phyloP scores from a whole-genome alignment of 2,888 invertebrate species.

The Ectemnius cavifrons region DNA sequence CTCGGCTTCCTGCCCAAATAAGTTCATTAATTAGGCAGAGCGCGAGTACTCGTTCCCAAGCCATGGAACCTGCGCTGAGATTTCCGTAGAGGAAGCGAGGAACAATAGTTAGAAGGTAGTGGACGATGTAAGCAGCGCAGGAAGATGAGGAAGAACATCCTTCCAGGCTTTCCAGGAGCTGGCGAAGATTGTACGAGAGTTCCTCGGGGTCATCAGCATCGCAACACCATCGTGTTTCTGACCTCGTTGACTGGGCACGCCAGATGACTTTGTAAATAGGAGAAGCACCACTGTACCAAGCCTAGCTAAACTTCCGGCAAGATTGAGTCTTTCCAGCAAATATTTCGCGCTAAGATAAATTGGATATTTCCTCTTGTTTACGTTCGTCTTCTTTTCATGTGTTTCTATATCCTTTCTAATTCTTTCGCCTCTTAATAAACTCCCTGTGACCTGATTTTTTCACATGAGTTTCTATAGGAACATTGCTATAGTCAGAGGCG shows the following conservation, averaged over 20 bases:
- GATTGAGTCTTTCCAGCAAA: constrained; percentile 27
- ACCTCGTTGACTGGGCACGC: constrained; percentile 66
- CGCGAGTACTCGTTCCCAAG: not conserved
- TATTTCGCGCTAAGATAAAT: too few relatives aligned
- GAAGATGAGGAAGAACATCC: constrained; percentile 23
- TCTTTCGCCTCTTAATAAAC: constrained; percentile 16
- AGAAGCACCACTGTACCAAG: constrained; percentile 30
- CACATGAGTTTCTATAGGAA: constrained; percentile 39
- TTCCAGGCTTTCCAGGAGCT: constrained; percentile 53
- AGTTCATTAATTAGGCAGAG: constrained; percentile 7
- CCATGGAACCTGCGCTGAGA: too few relatives aligned
- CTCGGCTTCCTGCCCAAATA: not conserved
- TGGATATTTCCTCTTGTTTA: too few relatives aligned
- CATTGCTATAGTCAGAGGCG: constrained; percentile 50
- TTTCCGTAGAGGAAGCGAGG: too few relatives aligned
- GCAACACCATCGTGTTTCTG: constrained; percentile 70
- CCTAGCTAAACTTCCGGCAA: constrained; percentile 31
- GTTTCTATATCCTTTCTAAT: constrained; percentile 12
- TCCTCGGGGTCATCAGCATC: constrained; percentile 68
- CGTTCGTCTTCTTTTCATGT: too few relatives aligned
- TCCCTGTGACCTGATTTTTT: too few relatives aligned
- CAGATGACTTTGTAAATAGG: constrained; percentile 67
- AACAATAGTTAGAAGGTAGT: not conserved
- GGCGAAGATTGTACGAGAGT: constrained; percentile 50
- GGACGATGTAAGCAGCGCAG: constrained; percentile 20